Percentiles rank a stretch among this genome's conserved stretches.
Evolutionary conservation across 2,113 vertebrate species (phyloP).

Genomic region (Limanda limanda): DNA sequence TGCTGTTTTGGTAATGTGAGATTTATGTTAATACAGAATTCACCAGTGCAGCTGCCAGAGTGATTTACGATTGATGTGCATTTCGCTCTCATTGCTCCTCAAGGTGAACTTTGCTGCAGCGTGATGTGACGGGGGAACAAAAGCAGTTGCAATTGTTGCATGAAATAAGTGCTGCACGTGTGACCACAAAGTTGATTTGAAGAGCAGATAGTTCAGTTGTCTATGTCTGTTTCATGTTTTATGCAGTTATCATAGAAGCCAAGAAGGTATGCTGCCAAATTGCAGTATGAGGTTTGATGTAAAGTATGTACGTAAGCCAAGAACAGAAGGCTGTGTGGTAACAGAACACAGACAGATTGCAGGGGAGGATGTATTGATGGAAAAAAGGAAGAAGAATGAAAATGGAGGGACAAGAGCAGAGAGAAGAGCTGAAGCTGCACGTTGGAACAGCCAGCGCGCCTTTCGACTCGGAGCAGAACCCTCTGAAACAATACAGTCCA

Average conservation of each 20-base stretch:
- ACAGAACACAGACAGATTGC: conserved; percentile 9
- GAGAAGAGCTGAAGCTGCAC: conserved; percentile 31
- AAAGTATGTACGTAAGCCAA: conserved; percentile 15
- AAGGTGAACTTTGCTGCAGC: conserved; percentile 13
- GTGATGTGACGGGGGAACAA: not conserved
- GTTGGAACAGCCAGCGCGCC: not conserved
- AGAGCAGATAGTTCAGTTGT: conserved; percentile 12
- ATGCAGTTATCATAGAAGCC: not conserved
- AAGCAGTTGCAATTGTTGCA: conserved; percentile 13
- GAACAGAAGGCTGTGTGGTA: not conserved
- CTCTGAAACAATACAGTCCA: conserved; percentile 30
- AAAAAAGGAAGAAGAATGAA: conserved; percentile 4
- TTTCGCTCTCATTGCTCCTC: conserved; percentile 27
- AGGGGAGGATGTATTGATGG: conserved; percentile 18
- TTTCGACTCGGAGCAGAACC: conserved; percentile 35
- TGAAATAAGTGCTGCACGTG: not conserved
- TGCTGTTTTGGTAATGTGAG: conserved; percentile 43
- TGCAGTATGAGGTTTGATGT: conserved; percentile 12
- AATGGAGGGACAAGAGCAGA: too few relatives aligned
- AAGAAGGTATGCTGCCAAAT: conserved; percentile 22
- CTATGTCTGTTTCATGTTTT: conserved; percentile 15
- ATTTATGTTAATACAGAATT: conserved; percentile 44
- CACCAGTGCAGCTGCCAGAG: conserved; percentile 42
- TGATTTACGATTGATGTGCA: conserved; percentile 47
- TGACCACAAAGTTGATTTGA: not conserved